Base-by-base conservation (phyloP, 1,140 invertebrate genomes). In the Harlomillsia oculata region DNA sequence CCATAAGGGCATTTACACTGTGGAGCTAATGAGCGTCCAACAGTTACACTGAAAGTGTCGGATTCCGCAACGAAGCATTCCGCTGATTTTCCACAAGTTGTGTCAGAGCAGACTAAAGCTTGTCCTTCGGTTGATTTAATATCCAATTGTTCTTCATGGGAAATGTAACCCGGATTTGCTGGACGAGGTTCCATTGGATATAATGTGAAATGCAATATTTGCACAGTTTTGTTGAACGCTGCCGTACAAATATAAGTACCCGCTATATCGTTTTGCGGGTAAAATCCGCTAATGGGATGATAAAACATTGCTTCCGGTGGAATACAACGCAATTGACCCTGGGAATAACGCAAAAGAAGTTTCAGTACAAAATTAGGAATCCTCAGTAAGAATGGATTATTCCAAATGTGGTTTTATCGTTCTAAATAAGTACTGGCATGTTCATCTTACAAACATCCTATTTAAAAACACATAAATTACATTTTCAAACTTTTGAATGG, bases 171-270 rank as follows among this genome's bases (percentile, higher is more conserved):
- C 34, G 45, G 18, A 13, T n/a, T 48, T 3, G 5, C 28, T 5
- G 28, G 11, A 29, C 16, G 28, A 4, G 14, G n/a, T 5, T 5
- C 28, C 18, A 32, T 48, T 3, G 53, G 53, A 13, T 48, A 23
- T n/a, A 56, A 26, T 2, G 44, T 56, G 36, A 56, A 56, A 28
- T 56, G 44, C 23, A 56, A 46, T 4, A 56, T 28, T 37, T 56
- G 29, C 21, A 56, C 46, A 0, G 34, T 37, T 26, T 9, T 51
- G 39, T 51, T 39, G 14, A n/a, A 39, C 29, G 39, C 52, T n/a
- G 55, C 55, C n/a, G 55, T 57, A 14, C 55, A 57, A 1, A 57
- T 39, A 30, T 57, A 57, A 9, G 55, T 57, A 1, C 55, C 55
- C 34, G 16, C 32, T 1, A 57, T 57, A 20, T 34, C 44, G 13